Evolutionary conservation across 2,113 vertebrate species (phyloP).

Genomic region (Meles meles): DNA sequence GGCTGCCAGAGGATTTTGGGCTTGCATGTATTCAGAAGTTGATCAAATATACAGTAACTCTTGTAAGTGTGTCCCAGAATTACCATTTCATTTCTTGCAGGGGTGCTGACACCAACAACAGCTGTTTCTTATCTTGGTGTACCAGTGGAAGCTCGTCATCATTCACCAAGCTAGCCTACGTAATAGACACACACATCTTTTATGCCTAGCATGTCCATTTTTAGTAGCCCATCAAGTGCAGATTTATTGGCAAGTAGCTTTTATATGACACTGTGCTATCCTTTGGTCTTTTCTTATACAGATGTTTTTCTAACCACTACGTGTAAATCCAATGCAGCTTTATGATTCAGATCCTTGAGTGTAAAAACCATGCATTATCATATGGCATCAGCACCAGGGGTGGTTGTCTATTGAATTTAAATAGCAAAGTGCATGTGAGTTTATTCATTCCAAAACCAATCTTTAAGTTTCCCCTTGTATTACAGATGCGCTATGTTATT

Average conservation of each 20-base stretch:
- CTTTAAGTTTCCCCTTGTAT: constrained; percentile 46
- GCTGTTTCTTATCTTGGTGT: constrained; percentile 75
- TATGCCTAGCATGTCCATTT: constrained; percentile 64
- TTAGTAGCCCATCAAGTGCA: constrained; percentile 67
- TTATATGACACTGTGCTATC: constrained; percentile 39
- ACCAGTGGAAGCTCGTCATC: constrained; percentile 56
- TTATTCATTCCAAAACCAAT: constrained; percentile 47
- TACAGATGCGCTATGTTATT: constrained; percentile 49
- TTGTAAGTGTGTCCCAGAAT: constrained; percentile 64
- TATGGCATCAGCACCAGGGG: constrained; percentile 24
- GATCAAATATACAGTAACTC: constrained; percentile 68
- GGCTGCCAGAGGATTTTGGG: constrained; percentile 67
- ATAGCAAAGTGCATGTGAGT: constrained; percentile 17
- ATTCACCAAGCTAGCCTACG: constrained; percentile 55
- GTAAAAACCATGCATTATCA: constrained; percentile 66
- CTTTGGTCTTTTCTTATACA: constrained; percentile 60
- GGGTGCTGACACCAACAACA: constrained; percentile 50
- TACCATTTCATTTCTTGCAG: constrained; percentile 69
- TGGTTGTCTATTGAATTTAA: constrained; percentile 64
- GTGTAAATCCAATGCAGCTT: constrained; percentile 53
- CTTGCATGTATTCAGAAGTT: constrained; percentile 73
- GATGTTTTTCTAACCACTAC: constrained; percentile 49
- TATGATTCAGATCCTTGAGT: constrained; percentile 61
- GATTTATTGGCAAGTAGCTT: constrained; percentile 65
- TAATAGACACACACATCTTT: constrained; percentile 60